Evolutionary conservation across 1,140 invertebrate species (phyloP).

Genomic region (Aphidius gifuensis): DNA sequence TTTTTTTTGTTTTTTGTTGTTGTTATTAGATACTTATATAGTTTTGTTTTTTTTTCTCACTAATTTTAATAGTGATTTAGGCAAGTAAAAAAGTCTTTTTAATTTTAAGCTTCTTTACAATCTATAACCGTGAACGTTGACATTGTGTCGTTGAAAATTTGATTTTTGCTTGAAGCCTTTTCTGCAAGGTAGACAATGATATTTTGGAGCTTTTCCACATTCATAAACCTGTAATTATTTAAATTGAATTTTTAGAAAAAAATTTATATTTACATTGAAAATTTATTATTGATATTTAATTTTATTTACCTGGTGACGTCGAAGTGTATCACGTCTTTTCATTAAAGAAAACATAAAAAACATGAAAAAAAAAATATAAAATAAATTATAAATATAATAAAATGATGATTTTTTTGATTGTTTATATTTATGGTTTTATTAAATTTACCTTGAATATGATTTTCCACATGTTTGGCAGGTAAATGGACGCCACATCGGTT

Average conservation of each 20-base stretch:
- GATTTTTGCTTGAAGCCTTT: conserved; percentile 43
- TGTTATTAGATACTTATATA: neutral
- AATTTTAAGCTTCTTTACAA: conserved; percentile 21
- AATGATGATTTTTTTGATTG: too few relatives aligned
- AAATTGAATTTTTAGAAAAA: too few relatives aligned
- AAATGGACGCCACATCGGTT: conserved; percentile 24
- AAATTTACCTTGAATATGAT: conserved; percentile 34
- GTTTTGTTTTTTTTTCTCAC: neutral
- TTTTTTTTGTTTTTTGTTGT: too few relatives aligned
- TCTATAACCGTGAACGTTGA: conserved; percentile 33
- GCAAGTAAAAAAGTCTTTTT: neutral
- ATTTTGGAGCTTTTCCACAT: conserved; percentile 52
- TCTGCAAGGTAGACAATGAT: conserved; percentile 50
- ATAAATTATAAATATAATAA: too few relatives aligned
- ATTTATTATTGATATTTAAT: too few relatives aligned
- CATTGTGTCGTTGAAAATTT: conserved; percentile 51
- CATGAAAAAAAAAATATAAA: too few relatives aligned
- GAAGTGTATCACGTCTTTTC: conserved; percentile 37
- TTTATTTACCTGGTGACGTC: conserved; percentile 40
- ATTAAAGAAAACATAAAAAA: neutral
- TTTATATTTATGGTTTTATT: too few relatives aligned
- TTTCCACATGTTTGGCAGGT: conserved; percentile 44
- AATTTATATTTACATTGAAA: too few relatives aligned
- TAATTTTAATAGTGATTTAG: too few relatives aligned
- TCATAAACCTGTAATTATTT: conserved; percentile 33